Evolutionary conservation across 1,140 invertebrate genomes (phyloP), one percentile per base, ranked within the genome.

Genomic region (Protaetia brevitarsis): DNA sequence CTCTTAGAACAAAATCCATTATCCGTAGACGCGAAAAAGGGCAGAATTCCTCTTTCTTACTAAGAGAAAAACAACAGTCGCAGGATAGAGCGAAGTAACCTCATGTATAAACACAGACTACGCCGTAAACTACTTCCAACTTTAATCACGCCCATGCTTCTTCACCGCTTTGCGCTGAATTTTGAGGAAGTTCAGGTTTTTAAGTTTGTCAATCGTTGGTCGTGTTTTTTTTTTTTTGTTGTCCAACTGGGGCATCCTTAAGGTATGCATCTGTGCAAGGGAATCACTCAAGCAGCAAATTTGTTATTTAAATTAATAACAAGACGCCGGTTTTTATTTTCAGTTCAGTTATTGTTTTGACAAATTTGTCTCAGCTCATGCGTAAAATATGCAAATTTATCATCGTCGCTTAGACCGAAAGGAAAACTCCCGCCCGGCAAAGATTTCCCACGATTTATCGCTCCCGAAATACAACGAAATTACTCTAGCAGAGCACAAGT

Each of bases 241-340:
- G 19, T 51, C 16, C 41, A 51, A 51, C 41, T 23, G 5, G n/a
- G 26, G 13, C 41, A 19, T 19, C 41, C 5, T 3, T 51, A 51
- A 51, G 41, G n/a, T 16, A 19, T 51, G 19, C 13, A 19, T 51
- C 41, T 34, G 41, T 19, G 11, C n/a, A n/a, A n/a, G n/a, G n/a
- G n/a, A n/a, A n/a, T n/a, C n/a, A n/a, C n/a, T n/a, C n/a, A n/a
- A n/a, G n/a, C n/a, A n/a, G 1, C 41, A 23, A 10, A 51, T 51
- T 51, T 51, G 41, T 19, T 51, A 51, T 51, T 51, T 51, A 51
- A 51, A 51, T 51, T 51, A 51, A 23, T 51, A 51, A 51, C 41
- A 51, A 23, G 41, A 51, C 41, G 41, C 41, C 41, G 26, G 19
- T 51, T 51, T 51, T 51, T 7, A 16, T 51, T 51, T 51, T 23